Base-by-base conservation (phyloP, 2,797 vertebrate species). In the Emys orbicularis region DNA sequence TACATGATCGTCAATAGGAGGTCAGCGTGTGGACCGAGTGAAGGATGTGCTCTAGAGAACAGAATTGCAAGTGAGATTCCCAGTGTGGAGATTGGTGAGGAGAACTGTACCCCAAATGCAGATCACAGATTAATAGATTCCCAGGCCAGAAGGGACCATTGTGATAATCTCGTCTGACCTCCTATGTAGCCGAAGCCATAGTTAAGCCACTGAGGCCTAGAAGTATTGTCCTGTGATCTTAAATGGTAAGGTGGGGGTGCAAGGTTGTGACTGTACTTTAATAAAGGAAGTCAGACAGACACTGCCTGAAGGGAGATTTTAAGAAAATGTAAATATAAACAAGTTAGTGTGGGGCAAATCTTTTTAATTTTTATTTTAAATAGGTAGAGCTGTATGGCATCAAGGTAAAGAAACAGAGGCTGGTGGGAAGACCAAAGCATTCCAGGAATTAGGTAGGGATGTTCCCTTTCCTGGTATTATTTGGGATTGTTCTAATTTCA, bases 31-130 rank as follows among this genome's bases (percentile, higher is more conserved):
- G 31, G 16, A 9, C 12, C 27, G 52, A 90, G 9, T 44, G 37
- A 86, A 34, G 12, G 41, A 6, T 2, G 1, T 5, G 76, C 49
- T 19, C 50, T 83, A 1, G 81, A 90, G 2, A 89, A 7, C 2
- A 72, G 29, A 50, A 54, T 0, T n/a, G 29, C 1, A 1, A 86
- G 65, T 4, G 19, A 34, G 29, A 68, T 18, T 37, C 9, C 16
- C 10, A 68, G 8, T 82, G 47, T 82, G 77, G 88, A 90, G 91
- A 72, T n/a, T 65, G 59, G 25, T 5, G 68, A 85, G 49, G 89
- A 5, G 4, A 41, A 27, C 19, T 49, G 76, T 47, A 2, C 89
- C 49, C 89, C 31, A 83, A 47, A 54, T 15, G 11, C 12, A 65
- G 61, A 19, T 19, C 34, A 65, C 18, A 19, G 61, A 68, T 37